phyloP scores from a whole-genome alignment of 2,888 invertebrate genomes.

The Ornithoptera priamus region DNA sequence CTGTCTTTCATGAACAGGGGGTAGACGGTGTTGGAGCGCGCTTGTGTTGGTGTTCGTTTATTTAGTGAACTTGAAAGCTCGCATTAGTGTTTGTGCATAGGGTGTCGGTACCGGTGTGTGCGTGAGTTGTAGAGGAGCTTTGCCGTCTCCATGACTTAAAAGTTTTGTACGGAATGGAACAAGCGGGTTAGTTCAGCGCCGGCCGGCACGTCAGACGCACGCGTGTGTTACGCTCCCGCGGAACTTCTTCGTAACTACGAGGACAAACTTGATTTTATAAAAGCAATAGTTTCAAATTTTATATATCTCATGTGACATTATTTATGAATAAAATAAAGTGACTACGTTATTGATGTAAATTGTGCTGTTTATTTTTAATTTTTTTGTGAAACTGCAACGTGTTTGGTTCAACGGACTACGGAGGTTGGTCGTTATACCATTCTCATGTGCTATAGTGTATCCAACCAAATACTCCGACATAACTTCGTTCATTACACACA shows the following conservation, averaged over 20 bases:
- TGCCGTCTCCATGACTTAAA: constrained; percentile 80
- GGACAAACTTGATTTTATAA: constrained; percentile 59
- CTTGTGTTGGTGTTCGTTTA: constrained; percentile 79
- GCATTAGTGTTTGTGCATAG: constrained; percentile 77
- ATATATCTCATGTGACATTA: constrained; percentile 42
- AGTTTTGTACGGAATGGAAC: constrained; percentile 75
- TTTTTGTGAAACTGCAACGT: constrained; percentile 77
- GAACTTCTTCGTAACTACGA: constrained; percentile 73
- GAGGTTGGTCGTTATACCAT: constrained; percentile 72
- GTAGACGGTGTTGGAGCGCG: constrained; percentile 73
- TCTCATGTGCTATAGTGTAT: constrained; percentile 67
- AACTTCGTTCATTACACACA: not conserved
- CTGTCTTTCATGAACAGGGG: constrained; percentile 75
- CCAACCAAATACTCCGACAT: constrained; percentile 60
- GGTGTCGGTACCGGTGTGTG: constrained; percentile 70
- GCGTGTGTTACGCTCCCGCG: constrained; percentile 52
- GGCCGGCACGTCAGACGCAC: constrained; percentile 68
- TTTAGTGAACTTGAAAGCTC: constrained; percentile 80
- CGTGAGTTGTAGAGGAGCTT: constrained; percentile 78
- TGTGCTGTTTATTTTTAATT: constrained; percentile 68
- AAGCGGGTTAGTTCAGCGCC: constrained; percentile 74
- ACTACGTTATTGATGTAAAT: constrained; percentile 42
- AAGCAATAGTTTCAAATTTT: constrained; percentile 41
- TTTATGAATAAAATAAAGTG: constrained; percentile 55
- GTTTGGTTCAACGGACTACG: constrained; percentile 79